Conservation (phyloP, 2,113 vertebrate species). For the Ranitomeya variabilis region DNA sequence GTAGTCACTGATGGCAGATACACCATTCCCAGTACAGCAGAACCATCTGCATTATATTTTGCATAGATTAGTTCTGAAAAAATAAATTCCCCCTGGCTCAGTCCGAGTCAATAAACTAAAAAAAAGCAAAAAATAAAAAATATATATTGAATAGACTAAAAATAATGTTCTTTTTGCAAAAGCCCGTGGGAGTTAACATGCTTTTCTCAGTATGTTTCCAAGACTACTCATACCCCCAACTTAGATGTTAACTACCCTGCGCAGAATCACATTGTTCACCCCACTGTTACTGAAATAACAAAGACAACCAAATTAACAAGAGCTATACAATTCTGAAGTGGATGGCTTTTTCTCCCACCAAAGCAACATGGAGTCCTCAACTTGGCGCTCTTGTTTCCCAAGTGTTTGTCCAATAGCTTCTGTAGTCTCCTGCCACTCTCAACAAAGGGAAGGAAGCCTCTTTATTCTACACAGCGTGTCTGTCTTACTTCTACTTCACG, state of each 20-base stretch:
- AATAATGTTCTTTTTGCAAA: not conserved
- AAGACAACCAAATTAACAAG: constrained; percentile 34
- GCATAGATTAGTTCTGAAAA: not conserved
- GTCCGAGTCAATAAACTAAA: not conserved
- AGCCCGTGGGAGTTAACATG: not conserved
- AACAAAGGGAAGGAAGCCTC: constrained; percentile 43
- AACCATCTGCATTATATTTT: not conserved
- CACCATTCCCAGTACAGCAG: not conserved
- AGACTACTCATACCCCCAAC: not conserved
- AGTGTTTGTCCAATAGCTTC: constrained; percentile 9
- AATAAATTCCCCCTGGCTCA: not conserved
- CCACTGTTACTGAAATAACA: constrained; percentile 29
- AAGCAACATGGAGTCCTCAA: constrained; percentile 24
- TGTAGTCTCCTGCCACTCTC: constrained; percentile 29
- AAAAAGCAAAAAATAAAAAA: not conserved
- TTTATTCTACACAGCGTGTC: constrained; percentile 46
- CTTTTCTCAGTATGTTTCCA: not conserved
- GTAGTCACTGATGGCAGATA: too few relatives aligned
- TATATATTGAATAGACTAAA: not conserved
- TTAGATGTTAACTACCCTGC: constrained; percentile 3
- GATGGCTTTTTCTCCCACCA: not conserved
- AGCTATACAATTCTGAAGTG: constrained; percentile 25
- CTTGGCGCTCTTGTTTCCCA: constrained; percentile 4
- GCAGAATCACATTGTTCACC: constrained; percentile 16
- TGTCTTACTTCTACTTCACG: constrained; percentile 20